Conservation (phyloP, 2,113 vertebrate genomes). For the Coptodon rendalli region DNA sequence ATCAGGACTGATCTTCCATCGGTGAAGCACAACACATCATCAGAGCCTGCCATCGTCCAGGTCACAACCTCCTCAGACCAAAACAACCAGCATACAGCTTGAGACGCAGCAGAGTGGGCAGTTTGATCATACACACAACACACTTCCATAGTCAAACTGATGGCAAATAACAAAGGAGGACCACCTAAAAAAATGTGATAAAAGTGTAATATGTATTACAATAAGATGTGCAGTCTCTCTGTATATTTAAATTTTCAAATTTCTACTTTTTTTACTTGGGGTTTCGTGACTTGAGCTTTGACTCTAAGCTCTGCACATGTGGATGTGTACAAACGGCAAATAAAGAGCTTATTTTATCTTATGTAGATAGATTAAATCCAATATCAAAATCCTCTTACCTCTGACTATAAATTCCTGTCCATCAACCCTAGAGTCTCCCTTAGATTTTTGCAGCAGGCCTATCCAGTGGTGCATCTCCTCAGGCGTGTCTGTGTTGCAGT, state of each 20-base stretch:
- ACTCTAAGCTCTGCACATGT: not conserved
- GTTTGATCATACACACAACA: not conserved
- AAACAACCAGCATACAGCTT: not conserved
- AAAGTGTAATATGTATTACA: not conserved
- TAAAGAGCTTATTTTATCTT: not conserved
- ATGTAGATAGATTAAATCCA: not conserved
- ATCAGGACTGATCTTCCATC: not conserved
- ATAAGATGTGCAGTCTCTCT: not conserved
- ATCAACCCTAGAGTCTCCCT: constrained; percentile 81
- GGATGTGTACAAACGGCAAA: not conserved
- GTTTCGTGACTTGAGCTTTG: not conserved
- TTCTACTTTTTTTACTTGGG: not conserved
- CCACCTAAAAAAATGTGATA: not conserved
- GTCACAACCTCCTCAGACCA: not conserved
- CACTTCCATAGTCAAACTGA: not conserved
- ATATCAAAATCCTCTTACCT: constrained; percentile 63
- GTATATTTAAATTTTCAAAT: not conserved
- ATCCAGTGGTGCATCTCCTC: constrained; percentile 98
- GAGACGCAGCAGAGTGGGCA: not conserved
- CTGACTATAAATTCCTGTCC: constrained; percentile 89
- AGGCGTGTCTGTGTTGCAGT: constrained; percentile 87
- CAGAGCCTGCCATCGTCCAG: not conserved
- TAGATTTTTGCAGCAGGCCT: constrained; percentile 87
- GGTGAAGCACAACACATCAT: not conserved
- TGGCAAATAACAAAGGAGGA: not conserved